Percentiles rank a stretch among this genome's conserved stretches.
Conservation (phyloP, 2,113 vertebrate species). For the Pitta sordida region DNA sequence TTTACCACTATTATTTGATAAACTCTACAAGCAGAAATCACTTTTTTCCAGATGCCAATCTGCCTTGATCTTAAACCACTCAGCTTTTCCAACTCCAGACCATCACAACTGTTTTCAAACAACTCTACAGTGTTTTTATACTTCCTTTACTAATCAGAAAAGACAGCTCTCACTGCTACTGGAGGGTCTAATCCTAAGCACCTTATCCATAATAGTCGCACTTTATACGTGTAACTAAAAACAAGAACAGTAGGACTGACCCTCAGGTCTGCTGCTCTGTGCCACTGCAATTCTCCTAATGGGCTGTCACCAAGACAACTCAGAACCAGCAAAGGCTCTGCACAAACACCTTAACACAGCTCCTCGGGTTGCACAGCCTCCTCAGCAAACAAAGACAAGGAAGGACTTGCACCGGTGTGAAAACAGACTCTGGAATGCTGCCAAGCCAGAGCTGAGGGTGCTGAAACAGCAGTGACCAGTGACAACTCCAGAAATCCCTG, state of each 20-base stretch:
- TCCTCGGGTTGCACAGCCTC: background rate
- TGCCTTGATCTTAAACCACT: background rate
- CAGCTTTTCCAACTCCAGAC: background rate
- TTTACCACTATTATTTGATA: background rate
- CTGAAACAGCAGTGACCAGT: accelerated
- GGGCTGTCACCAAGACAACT: constrained; percentile 29
- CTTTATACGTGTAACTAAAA: background rate
- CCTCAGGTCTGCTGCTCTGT: background rate
- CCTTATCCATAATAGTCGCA: background rate
- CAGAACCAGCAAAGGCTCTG: background rate
- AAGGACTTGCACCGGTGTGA: background rate
- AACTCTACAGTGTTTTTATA: background rate
- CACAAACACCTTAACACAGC: background rate
- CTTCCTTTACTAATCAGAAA: background rate
- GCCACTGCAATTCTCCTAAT: background rate
- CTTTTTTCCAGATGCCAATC: background rate
- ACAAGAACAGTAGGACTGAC: background rate
- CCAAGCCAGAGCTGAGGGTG: background rate
- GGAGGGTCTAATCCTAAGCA: background rate
- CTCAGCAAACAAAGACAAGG: background rate
- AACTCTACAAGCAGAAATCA: background rate
- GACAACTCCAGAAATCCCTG: background rate
- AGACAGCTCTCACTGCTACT: background rate
- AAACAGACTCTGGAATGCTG: background rate
- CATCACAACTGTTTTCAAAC: background rate